Evolutionary conservation across 2,113 vertebrate genomes (phyloP).

Genomic region (Calypte anna): DNA sequence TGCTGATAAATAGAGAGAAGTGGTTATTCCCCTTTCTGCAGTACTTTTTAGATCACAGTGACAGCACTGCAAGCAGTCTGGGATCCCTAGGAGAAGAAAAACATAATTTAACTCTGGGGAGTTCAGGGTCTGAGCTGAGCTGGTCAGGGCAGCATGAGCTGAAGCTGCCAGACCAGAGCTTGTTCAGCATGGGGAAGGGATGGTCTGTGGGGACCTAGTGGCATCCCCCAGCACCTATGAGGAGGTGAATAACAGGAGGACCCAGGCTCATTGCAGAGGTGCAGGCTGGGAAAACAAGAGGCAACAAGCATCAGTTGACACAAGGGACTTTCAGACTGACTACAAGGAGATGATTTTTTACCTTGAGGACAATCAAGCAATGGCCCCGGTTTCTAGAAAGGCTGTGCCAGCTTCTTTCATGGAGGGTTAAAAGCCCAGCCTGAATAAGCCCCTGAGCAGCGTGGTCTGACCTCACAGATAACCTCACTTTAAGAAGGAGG

Average conservation of each 20-base stretch:
- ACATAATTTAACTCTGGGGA: neutral
- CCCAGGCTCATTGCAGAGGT: neutral
- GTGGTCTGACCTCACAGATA: neutral
- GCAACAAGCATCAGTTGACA: neutral
- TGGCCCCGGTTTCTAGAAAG: neutral
- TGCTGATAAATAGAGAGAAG: neutral
- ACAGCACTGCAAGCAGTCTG: neutral
- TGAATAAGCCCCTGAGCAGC: neutral
- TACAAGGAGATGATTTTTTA: neutral
- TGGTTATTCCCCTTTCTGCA: neutral
- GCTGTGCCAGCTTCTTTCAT: neutral
- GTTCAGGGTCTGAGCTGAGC: no score
- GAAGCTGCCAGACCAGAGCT: neutral
- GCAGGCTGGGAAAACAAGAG: neutral
- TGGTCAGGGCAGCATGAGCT: neutral
- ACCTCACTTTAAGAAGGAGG: neutral
- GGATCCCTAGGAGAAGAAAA: neutral
- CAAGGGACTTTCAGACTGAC: neutral
- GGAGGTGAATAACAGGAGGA: neutral
- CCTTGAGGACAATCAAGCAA: neutral
- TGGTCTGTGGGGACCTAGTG: neutral
- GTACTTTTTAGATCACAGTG: neutral
- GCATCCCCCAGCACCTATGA: rapidly evolving
- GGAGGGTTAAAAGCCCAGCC: neutral
- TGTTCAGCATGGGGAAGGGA: neutral